These are phyloP conservation scores for Micoletzkya japonica DNA, from an alignment of 2,888 invertebrate genomes.

Conservation along the genomic window DNA sequence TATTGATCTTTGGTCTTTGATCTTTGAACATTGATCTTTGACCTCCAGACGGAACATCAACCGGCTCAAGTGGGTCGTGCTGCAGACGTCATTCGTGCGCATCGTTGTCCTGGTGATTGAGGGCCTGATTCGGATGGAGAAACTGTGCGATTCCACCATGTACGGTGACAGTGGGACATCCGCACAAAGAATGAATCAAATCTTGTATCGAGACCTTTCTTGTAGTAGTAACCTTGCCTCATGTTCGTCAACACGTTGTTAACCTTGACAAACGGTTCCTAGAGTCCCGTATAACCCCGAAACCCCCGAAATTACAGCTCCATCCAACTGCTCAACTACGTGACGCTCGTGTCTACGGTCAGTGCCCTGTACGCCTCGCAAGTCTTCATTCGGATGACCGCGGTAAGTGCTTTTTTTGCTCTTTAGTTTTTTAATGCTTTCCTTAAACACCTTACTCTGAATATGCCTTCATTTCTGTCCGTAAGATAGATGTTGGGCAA, in stretches of 20 bases:
- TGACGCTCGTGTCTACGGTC: slow-evolving; percentile 3
- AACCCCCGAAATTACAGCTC: no score
- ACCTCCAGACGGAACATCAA: slow-evolving; percentile 10
- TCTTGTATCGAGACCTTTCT: no score
- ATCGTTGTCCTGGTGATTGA: slow-evolving; percentile 11
- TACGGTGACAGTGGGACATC: not conserved
- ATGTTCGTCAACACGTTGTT: no score
- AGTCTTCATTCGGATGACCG: slow-evolving; percentile 4
- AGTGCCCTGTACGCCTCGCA: slow-evolving; percentile 2
- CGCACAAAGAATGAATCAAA: no score
- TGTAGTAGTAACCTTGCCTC: no score
- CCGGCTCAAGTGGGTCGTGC: slow-evolving; percentile 10
- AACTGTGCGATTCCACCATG: slow-evolving; percentile 14
- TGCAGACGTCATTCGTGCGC: slow-evolving; percentile 12
- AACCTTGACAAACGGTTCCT: no score
- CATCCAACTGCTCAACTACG: slow-evolving; percentile 10
- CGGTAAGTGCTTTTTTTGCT: not conserved
- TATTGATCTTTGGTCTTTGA: not conserved
- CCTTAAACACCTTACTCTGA: no score
- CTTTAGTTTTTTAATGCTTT: no score
- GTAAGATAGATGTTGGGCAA: no score
- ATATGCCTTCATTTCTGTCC: no score
- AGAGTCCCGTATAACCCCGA: no score
- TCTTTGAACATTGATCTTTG: no score
- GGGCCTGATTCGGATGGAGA: slow-evolving; percentile 2